Evolutionary conservation across 1,140 invertebrate genomes (phyloP).

Genomic region (Neodiprion virginianus): DNA sequence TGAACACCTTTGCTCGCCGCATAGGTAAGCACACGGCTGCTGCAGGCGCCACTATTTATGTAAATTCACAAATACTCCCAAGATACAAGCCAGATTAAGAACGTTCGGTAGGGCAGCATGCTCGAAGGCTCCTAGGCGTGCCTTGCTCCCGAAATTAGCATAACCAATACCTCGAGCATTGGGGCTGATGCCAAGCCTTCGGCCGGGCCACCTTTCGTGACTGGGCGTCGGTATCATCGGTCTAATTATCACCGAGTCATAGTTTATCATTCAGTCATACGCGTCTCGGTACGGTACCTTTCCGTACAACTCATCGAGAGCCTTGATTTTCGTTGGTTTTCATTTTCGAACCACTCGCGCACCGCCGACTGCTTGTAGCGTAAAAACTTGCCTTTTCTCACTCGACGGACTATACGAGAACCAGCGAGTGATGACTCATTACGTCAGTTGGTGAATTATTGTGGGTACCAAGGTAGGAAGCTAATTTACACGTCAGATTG

Average conservation of each 20-base stretch:
- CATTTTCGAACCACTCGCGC: too few species aligned
- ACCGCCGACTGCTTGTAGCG: too few species aligned
- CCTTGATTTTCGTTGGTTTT: too few species aligned
- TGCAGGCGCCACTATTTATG: slow-evolving; percentile 1
- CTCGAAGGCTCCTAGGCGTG: slow-evolving; percentile 1
- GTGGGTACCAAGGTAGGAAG: too few species aligned
- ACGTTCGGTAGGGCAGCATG: not conserved
- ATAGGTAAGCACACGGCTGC: not conserved
- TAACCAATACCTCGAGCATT: slow-evolving; percentile 1
- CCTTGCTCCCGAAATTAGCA: not conserved
- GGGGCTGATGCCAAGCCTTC: not conserved
- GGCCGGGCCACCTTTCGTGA: not conserved
- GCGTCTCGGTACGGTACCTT: not conserved
- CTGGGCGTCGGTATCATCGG: not conserved
- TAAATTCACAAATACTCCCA: not conserved
- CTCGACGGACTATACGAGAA: too few species aligned
- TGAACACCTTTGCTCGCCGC: not conserved
- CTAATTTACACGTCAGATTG: too few species aligned
- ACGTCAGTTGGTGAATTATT: too few species aligned
- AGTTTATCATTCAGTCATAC: not conserved
- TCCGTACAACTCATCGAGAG: not conserved
- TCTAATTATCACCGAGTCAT: not conserved
- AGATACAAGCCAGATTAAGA: slow-evolving; percentile 5
- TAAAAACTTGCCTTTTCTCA: too few species aligned
- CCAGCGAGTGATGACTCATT: too few species aligned